Base-by-base conservation (phyloP, 2,888 invertebrate genomes). In the Tiliacea aurago region DNA sequence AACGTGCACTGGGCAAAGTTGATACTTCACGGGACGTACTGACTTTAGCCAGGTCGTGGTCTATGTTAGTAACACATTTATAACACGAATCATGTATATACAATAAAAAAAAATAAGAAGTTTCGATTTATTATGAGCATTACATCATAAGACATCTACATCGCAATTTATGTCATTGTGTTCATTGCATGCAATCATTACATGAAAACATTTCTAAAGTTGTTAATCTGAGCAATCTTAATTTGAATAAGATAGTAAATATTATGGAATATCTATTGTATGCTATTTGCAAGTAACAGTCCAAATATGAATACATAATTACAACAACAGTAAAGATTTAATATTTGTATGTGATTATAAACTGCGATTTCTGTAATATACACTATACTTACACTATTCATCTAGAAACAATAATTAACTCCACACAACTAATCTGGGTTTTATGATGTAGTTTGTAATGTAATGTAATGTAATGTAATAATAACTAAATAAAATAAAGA, bases 221-320 rank as follows among this genome's bases (percentile, higher is more conserved):
- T 28, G 23, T 68, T 66, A 63, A 28, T 80, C 64, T 82, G 76
- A 80, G 80, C 80, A 76, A 76, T 59, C 55, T 70, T 69, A 68
- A 58, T 56, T 41, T 51, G 56, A 61, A 76, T 68, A 61, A 68
- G 69, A 61, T 66, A 65, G 63, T 71, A 55, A 58, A 68, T 56
- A 63, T 51, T 56, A 59, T 59, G 70, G 66, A 67, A 75, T 66
- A 47, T 28, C 74, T 63, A 70, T 74, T 74, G 61, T 81, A 81
- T 66, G 70, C 70, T 81, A 76, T 70, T 63, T 72, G 70, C 63
- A 73, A 56, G 67, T 66, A 75, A 78, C 76, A 70, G 61, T 65
- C 70, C 78, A 84, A 73, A 70, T 70, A 65, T 75, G 59, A 70
- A 80, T 80, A 70, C 47, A 66, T 80, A 62, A 62, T 80, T 78